Evolutionary conservation across 2,888 invertebrate species (phyloP), one percentile per base, ranked within the genome.

Genomic region (Ochlodes sylvanus): DNA sequence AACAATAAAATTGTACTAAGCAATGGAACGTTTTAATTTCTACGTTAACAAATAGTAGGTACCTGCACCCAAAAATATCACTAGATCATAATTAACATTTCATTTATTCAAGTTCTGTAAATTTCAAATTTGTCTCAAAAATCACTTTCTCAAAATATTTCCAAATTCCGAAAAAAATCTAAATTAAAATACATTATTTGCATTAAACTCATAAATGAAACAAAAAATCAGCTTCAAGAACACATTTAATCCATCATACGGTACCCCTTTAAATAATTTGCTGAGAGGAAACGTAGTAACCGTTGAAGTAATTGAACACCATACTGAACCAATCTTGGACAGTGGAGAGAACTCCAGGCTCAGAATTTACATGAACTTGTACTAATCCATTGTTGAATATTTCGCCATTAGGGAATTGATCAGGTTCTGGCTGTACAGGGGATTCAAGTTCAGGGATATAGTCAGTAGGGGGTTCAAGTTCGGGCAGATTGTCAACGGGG

Each of bases 311-410:
- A 78, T 87, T 89, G 38, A 92, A 19, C 15, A 85, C 78, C 75
- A 89, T 70, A 73, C 72, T 87, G 74, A 90, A 80, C 92, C 92
- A 92, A 27, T 81, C 79, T 70, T 86, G 84, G 4, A 91, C 73
- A 3, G 87, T 84, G 12, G 81, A 61, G 1, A 88, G 12, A n/a
- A 88, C 67, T 0, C 86, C 78, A 6, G 79, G 63, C 65, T 85
- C 74, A 5, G 76, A 75, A 65, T 90, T 88, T 12, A 89, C 69
- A 2, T 76, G 70, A 2, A 90, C 82, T 58, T 86, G 84, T 1
- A 89, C 89, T 1, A 75, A 62, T 1, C 90, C 89, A 44, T 90
- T 82, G 68, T 90, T 89, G 77, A 76, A 90, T 14, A 90, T 47
- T 57, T 88, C 87, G 10, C 85, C 85, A 38, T 70, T 75, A 10